Evolutionary conservation across 2,797 vertebrate genomes (phyloP).

Genomic region (Mormyrops boulengeri): DNA sequence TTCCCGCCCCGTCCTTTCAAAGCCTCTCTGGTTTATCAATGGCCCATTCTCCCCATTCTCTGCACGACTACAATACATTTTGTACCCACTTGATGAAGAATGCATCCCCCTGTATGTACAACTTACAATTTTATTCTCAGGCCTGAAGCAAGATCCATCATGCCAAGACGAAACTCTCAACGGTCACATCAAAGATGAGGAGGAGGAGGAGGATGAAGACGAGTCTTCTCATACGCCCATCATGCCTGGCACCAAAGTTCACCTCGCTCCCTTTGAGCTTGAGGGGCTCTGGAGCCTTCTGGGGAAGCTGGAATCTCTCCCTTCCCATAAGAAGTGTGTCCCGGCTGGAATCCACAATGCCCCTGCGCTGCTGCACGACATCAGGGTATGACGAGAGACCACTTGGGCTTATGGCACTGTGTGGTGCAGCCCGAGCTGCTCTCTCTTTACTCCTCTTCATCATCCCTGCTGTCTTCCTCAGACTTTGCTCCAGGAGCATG

Average conservation of each 20-base stretch:
- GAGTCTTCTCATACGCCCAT: slow-evolving; percentile 28
- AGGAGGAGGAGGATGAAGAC: slow-evolving; percentile 42
- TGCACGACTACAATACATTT: neutral
- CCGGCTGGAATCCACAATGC: slow-evolving; percentile 91
- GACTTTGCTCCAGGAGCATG: slow-evolving; percentile 85
- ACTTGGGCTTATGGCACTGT: neutral
- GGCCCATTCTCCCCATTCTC: neutral
- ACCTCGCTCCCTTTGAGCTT: slow-evolving; percentile 83
- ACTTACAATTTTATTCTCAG: slow-evolving; percentile 45
- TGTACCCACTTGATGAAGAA: neutral
- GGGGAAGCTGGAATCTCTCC: slow-evolving; percentile 84
- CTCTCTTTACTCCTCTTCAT: neutral
- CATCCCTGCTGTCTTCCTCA: slow-evolving; percentile 38
- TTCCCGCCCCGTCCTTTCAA: neutral
- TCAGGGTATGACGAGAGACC: slow-evolving; percentile 66
- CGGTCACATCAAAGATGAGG: slow-evolving; percentile 41
- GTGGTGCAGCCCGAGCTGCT: neutral
- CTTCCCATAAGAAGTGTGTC: slow-evolving; percentile 88
- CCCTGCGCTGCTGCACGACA: slow-evolving; percentile 77
- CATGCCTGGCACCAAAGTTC: slow-evolving; percentile 43
- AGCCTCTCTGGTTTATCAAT: neutral
- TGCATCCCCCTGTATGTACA: neutral
- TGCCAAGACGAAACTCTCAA: slow-evolving; percentile 40
- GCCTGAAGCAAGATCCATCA: slow-evolving; percentile 64
- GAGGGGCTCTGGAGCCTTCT: slow-evolving; percentile 88